Evolutionary conservation across 2,797 vertebrate species (phyloP), one percentile per base, ranked within the genome.

Genomic region (Glossophaga mutica): DNA sequence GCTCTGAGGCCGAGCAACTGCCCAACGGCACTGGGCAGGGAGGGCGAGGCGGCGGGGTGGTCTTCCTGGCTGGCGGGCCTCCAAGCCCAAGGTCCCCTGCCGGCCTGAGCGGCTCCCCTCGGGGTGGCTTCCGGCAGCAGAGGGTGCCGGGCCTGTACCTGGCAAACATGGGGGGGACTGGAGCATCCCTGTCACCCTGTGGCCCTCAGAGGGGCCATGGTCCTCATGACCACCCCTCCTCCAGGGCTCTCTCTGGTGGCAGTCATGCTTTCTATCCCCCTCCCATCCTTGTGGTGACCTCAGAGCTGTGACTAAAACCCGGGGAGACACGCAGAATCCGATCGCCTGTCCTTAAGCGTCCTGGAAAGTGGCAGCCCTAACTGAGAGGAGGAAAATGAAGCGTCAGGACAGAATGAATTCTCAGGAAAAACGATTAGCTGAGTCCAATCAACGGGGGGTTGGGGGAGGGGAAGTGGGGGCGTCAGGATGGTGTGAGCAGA

Each of bases 241-340:
- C 37, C 9, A 1, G 6, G 29, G 14, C 42, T 87, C 82, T n/a
- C 78, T 26, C 81, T 16, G 32, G 39, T 1, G 3, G 37, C 44
- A 48, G 21, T 21, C 48, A 0, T 2, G 14, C 48, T 79, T 57
- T 16, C 70, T 21, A 5, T 39, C 90, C 6, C 0, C 2, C 3
- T 16, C 19, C 10, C 0, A 12, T 95, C 92, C 88, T 95, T 91
- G 68, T 6, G 65, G 50, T 81, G 94, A 96, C 96, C 90, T 97
- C 73, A 32, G 78, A 81, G 12, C 67, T 15, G 34, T 70, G 78
- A 76, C 62, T 70, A 50, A 79, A 48, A 42, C 87, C 77, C 84
- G 11, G 18, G 52, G 94, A 90, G 92, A 65, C 4, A 3, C 18
- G 1, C 42, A n/a, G 90, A 95, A 87, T 94, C 85, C 96, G 94